Base-by-base conservation (phyloP, 2,113 vertebrate genomes). In the Gila orcuttii region DNA sequence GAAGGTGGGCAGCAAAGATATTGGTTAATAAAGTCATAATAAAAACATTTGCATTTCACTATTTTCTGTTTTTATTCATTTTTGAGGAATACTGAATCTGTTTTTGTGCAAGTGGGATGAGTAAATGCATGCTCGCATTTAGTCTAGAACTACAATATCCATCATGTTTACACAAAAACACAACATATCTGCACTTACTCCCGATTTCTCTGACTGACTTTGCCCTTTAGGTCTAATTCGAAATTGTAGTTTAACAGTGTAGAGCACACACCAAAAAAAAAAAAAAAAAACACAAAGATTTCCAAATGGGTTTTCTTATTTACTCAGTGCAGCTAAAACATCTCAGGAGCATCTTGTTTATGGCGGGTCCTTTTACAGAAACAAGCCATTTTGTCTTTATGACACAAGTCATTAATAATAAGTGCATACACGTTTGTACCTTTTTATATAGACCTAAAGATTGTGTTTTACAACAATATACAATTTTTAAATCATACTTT, bases 401-500 rank as follows among this genome's bases (percentile, higher is more conserved):
- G 69, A 73, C 36, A n/a, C 21, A 57, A 42, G 21, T 42, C 74
- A 28, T 25, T 52, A 3, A 52, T 50, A n/a, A 52, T 52, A 4
- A 76, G 13, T 3, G 52, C 17, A 55, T 52, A 33, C 17, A 55
- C 7, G 28, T 21, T 55, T 21, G 17, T 77, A 33, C 15, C 3
- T 9, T 57, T 74, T 10, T 45, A 28, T 12, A 28, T 12, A 55
- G 36, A 25, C 7, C 50, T 79, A 83, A 33, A 64, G 55, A 79
- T 4, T 42, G 21, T 45, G 47, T 42, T 85, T 81, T 57, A 45
- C 42, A 84, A 84, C 59, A 45, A 84, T 75, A 81, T 21, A 68
- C 17, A 19, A 50, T 79, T 21, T 57, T 21, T n/a, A 36, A 52
- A 64, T 25, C 31, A 60, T 64, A 28, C 17, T 36, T n/a, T 74